Conservation (phyloP, 2,888 invertebrate species). For the Cryptocephalus primarius region DNA sequence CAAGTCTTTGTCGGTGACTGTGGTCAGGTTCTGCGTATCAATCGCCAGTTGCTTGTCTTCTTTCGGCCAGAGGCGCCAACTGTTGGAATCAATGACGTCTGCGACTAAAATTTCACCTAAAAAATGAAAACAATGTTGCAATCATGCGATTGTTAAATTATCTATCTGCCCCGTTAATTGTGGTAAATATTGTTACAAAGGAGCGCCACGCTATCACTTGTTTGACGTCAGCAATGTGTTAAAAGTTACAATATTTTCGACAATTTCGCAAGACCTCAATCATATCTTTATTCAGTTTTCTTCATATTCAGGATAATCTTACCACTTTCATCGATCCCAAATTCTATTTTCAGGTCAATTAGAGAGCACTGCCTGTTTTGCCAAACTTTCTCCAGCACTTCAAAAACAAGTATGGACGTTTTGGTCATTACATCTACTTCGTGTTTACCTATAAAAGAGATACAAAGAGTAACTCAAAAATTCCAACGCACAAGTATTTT, state of each 20-base stretch:
- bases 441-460: constrained; percentile 48
- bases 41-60: constrained; percentile 94
- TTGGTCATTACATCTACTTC: constrained; percentile 84
- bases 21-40: constrained; percentile 88
- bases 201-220: too few relatives aligned
- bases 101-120: constrained; percentile 80
- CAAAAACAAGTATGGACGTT: constrained; percentile 79
- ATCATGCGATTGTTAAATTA: too few relatives aligned
- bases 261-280: too few relatives aligned
- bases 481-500: background rate
- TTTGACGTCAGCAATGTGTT: too few relatives aligned
- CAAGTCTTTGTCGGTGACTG: constrained; percentile 77
- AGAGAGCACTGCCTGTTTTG: constrained; percentile 67
- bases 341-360: constrained; percentile 98
- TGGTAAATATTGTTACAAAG: too few relatives aligned
- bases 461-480: constrained; percentile 2
- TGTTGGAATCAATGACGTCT: constrained; percentile 96
- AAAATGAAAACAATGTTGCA: constrained; percentile 14
- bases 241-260: too few relatives aligned
- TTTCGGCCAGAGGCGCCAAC: constrained; percentile 83
- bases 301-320: too few relatives aligned
- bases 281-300: too few relatives aligned
- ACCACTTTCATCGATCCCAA: constrained; percentile 61
- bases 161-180: too few relatives aligned
- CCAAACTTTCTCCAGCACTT: constrained; percentile 92